Base-by-base conservation (phyloP, 2,888 invertebrate species). In the Scaptomyza parva region DNA sequence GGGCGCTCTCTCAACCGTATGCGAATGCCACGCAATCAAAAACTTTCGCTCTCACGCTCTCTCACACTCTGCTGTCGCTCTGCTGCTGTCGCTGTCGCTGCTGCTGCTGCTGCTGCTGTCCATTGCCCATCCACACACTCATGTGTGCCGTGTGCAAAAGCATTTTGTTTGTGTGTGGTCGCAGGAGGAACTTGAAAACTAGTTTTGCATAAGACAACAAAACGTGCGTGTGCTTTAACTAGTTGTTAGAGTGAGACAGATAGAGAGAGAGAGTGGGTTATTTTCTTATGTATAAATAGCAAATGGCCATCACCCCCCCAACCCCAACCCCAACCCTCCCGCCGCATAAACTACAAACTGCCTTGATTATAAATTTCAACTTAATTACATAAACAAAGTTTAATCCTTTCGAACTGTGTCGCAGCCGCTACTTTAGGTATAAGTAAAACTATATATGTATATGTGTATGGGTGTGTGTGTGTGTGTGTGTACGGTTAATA, bases 361-460 rank as follows among this genome's bases (percentile, higher is more conserved):
- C 70, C 80, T 88, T 86, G 87, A 88, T 88, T 88, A 88, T 86
- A 86, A 86, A 86, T 86, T 86, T 86, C 89, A 88, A 88, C 89
- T 86, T 86, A 86, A 86, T 86, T 86, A 86, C 89, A 88, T 86
- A 86, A 88, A 86, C 86, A 86, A 78, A 88, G 76, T 79, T 86
- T 86, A 86, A 86, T 88, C 86, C 89, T 70, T 88, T 81, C 86
- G 58, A 84, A 85, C 75, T 83, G 82, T 83, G 82, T 85, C 82
- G 86, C 72, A 67, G 55, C 41, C 54, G 50, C 59, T 53, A 43
- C 66, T 52, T 52, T 50, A 33, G 20, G 45, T 26, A 43, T 35
- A 37, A 2, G 20, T n/a, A n/a, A n/a, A n/a, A n/a, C n/a, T 8
- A 43, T 22, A 24, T 18, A 17, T 20, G 28, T 11, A 39, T 26